These are phyloP conservation scores for Procambarus virginalis DNA, from an alignment of 1,140 invertebrate genomes.

Conservation along the genomic window DNA sequence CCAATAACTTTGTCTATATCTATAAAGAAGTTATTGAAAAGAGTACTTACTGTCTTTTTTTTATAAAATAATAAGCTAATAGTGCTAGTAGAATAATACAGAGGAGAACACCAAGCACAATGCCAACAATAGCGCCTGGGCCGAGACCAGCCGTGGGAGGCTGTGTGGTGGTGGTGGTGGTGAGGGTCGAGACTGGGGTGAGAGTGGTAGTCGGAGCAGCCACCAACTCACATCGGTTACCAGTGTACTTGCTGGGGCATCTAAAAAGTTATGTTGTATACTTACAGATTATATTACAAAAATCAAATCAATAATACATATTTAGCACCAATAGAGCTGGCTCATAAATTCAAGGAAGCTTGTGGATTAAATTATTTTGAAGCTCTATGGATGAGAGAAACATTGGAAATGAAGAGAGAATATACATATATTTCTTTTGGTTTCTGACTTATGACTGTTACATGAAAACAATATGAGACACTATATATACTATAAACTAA, in stretches of 20 bases:
- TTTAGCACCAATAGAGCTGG: no score
- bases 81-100: conserved; percentile 23
- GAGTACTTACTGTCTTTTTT: conserved; percentile 37
- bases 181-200: neutral
- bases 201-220: neutral
- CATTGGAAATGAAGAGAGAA: no score
- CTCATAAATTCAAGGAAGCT: no score
- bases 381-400: no score
- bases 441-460: neutral
- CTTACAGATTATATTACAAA: no score
- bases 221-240: conserved; percentile 30
- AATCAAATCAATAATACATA: no score
- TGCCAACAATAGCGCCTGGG: conserved; percentile 40
- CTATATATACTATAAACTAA: neutral
- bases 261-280: neutral
- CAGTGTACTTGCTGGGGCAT: conserved; percentile 31
- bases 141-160: neutral
- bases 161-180: neutral
- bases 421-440: no score
- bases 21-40: neutral
- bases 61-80: conserved; percentile 27
- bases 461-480: neutral
- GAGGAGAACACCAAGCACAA: conserved; percentile 29
- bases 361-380: no score
- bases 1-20: no score